Evolutionary conservation across 2,113 vertebrate species (phyloP).

Genomic region (Hoplias malabaricus): DNA sequence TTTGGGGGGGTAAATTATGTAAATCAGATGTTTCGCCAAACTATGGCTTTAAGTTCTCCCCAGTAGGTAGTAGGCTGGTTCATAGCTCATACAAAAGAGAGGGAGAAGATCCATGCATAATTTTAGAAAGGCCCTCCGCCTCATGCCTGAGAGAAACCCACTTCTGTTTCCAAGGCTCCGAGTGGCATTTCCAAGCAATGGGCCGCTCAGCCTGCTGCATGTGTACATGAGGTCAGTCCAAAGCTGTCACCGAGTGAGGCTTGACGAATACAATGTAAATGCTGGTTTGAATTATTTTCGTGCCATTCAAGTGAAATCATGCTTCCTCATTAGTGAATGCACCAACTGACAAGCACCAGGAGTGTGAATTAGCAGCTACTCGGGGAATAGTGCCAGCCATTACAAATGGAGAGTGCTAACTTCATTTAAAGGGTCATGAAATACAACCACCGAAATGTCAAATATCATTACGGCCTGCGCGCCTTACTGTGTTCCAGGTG

Average conservation of each 20-base stretch:
- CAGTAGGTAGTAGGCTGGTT: conserved; percentile 1
- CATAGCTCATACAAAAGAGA: background rate
- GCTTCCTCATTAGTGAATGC: conserved; percentile 74
- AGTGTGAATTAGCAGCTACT: conserved; percentile 79
- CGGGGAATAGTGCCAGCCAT: conserved; percentile 73
- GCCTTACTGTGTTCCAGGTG: conserved; percentile 72
- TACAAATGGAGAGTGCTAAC: conserved; percentile 69
- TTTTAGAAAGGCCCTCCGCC: conserved; percentile 13
- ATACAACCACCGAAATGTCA: conserved; percentile 70
- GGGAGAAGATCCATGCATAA: conserved; percentile 30
- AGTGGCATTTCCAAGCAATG: conserved; percentile 48
- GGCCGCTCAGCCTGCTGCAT: conserved; percentile 58
- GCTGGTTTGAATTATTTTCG: conserved; percentile 66
- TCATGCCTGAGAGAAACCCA: conserved; percentile 35
- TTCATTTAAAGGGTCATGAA: conserved; percentile 68
- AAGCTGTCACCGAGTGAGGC: conserved; percentile 60
- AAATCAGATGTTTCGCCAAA: background rate
- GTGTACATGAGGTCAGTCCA: conserved; percentile 67
- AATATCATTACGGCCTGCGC: conserved; percentile 64
- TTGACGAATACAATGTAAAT: conserved; percentile 59
- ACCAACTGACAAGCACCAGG: conserved; percentile 76
- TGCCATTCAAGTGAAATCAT: conserved; percentile 75
- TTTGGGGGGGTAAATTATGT: background rate
- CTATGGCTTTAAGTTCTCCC: background rate
- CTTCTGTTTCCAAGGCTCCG: conserved; percentile 55